Conservation (phyloP, 2,888 invertebrate genomes). For the Itoplectis maculator region DNA sequence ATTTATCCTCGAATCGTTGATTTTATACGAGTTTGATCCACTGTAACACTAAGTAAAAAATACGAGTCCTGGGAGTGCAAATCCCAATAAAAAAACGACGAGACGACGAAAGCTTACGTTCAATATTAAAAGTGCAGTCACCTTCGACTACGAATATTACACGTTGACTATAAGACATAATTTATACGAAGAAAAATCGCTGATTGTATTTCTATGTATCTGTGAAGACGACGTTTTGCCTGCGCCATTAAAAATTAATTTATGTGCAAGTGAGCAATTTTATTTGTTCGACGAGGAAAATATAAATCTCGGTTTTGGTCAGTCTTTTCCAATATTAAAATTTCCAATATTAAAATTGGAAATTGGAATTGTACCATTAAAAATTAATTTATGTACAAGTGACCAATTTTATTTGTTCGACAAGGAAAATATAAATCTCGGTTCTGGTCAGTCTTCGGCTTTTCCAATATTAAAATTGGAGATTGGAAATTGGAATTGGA, state of each 20-base stretch:
- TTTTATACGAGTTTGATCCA: constrained; percentile 3
- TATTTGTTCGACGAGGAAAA: neutral
- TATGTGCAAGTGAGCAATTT: constrained; percentile 1
- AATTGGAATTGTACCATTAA: constrained; percentile 42
- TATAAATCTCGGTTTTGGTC: neutral
- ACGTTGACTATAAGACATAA: constrained; percentile 19
- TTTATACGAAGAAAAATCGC: constrained; percentile 6
- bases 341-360: too few relatives aligned
- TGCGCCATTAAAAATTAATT: constrained; percentile 36
- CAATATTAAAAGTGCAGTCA: neutral
- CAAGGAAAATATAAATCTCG: neutral
- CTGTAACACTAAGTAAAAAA: neutral
- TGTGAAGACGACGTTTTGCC: constrained; percentile 1
- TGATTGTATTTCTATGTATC: constrained; percentile 28
- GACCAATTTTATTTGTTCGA: neutral
- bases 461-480: too few relatives aligned
- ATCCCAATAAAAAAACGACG: constrained; percentile 5
- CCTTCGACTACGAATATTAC: neutral
- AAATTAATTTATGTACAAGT: constrained; percentile 15
- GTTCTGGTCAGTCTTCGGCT: too few relatives aligned
- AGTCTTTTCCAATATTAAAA: too few relatives aligned
- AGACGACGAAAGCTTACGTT: neutral
- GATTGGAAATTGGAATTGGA: neutral
- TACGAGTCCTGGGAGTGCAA: neutral
- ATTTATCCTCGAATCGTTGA: constrained; percentile 13